Evolutionary conservation across 2,797 vertebrate genomes (phyloP), one percentile per base, ranked within the genome.

Genomic region (Gobio occitaniae): DNA sequence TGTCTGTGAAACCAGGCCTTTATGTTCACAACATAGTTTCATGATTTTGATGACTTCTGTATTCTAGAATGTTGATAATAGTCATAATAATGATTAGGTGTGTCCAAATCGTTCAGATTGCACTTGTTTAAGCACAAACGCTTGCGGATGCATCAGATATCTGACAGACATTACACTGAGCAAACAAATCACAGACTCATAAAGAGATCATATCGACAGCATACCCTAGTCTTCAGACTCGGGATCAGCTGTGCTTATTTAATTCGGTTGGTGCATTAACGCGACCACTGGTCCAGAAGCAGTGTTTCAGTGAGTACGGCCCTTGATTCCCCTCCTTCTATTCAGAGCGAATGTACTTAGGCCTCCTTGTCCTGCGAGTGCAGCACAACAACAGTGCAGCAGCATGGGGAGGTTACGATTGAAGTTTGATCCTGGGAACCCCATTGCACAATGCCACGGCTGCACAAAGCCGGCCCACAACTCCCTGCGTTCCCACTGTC

Each of bases 381-480:
- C 89, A 86, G 90, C 88, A 87, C 86, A 93, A 93, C 88, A 93
- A 91, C 88, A 65, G 88, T 88, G 93, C 75, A 90, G 92, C 90
- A 82, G 91, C 90, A 84, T 90, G 90, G 92, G 93, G 93, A 72
- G 93, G 91, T 91, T 87, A 86, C 89, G 93, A 94, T 94, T 94
- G 91, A 94, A 94, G 92, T 93, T 86, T 91, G 93, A 95, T 95
- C 95, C 95, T 96, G 95, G 95, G 95, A 96, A 95, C 94, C 87
- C 92, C 89, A 89, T 6, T 47, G 88, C 92, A 95, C 94, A 95
- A 96, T 93, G 91, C 92, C 85, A 87, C 92, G 77, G 17, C 93
- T 78, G 81, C 93, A 96, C 93, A 96, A 96, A 91, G 96, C 94
- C 68, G 88, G 13, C 81, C 71, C 65, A 78, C 36, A 87, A 77